Evolutionary conservation across 2,797 vertebrate genomes (phyloP).

Genomic region (Hypotaenidia philippensis): DNA sequence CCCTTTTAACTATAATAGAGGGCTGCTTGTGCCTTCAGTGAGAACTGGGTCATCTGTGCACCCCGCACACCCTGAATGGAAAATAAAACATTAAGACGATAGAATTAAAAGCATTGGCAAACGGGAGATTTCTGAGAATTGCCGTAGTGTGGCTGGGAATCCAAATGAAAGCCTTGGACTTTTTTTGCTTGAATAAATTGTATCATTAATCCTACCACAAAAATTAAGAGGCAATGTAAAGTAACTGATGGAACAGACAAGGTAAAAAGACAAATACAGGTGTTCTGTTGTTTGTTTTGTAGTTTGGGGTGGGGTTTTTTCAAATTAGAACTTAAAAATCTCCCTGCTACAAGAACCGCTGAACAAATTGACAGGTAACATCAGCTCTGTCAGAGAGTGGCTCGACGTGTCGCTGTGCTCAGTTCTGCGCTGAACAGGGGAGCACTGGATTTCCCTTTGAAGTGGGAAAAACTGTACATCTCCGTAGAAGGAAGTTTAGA

Average conservation of each 20-base stretch:
- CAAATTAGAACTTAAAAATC: not conserved
- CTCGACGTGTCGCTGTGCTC: accelerated
- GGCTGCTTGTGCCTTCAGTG: not conserved
- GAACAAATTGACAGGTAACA: not conserved
- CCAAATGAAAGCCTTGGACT: too few relatives aligned
- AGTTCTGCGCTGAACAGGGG: not conserved
- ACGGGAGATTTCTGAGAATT: not conserved
- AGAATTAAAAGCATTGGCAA: not conserved
- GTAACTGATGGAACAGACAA: not conserved
- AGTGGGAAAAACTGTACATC: not conserved
- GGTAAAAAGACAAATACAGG: not conserved
- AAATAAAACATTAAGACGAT: not conserved
- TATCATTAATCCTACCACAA: not conserved
- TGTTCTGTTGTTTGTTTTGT: too few relatives aligned
- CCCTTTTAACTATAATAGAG: not conserved
- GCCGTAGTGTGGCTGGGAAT: not conserved
- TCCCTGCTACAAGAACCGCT: not conserved
- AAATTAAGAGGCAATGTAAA: not conserved
- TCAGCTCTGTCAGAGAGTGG: not conserved
- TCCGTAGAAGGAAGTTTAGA: not conserved
- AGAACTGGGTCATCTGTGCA: not conserved
- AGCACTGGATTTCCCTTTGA: not conserved
- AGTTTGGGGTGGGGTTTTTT: not conserved
- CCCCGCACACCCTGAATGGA: not conserved
- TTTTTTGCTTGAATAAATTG: not conserved